These are phyloP conservation scores for Vulpes ferrilata DNA, from an alignment of 2,113 vertebrate species.

Conservation along the genomic window DNA sequence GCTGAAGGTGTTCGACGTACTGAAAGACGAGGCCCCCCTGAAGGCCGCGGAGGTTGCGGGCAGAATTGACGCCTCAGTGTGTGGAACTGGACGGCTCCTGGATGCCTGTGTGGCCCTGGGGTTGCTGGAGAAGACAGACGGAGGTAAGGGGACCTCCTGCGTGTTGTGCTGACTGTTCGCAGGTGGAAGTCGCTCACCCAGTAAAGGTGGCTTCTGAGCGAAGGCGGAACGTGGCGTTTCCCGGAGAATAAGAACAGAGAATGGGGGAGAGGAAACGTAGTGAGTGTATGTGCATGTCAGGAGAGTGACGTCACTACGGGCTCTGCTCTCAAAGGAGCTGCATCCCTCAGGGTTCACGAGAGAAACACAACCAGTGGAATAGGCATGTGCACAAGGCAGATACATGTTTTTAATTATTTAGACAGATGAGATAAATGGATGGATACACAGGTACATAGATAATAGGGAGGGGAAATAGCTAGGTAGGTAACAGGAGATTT, in stretches of 20 bases:
- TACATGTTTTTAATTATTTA: fast-evolving
- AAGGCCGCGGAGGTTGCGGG: constrained; percentile 87
- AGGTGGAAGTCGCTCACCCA: fast-evolving
- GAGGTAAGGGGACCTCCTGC: constrained; percentile 70
- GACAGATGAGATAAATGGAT: too few relatives aligned
- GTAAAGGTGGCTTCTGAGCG: fast-evolving
- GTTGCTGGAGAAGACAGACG: constrained; percentile 86
- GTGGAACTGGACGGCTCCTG: constrained; percentile 90
- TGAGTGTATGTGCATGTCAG: fast-evolving
- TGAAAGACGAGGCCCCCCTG: constrained; percentile 83
- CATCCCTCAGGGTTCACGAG: fast-evolving
- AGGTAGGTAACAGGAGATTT: fast-evolving
- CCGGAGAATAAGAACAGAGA: fast-evolving
- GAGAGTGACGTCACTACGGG: fast-evolving
- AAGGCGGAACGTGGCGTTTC: fast-evolving
- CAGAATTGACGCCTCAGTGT: constrained; percentile 84
- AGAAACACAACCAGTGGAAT: fast-evolving
- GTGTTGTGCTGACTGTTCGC: fast-evolving
- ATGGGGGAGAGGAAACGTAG: fast-evolving
- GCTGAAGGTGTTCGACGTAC: constrained; percentile 92
- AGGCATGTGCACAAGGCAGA: fast-evolving
- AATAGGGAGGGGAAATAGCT: background rate
- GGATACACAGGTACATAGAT: background rate
- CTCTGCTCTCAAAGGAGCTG: fast-evolving
- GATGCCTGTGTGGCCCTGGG: constrained; percentile 92